phyloP scores from a whole-genome alignment of 2,888 invertebrate species.

The Apodemia zela region DNA sequence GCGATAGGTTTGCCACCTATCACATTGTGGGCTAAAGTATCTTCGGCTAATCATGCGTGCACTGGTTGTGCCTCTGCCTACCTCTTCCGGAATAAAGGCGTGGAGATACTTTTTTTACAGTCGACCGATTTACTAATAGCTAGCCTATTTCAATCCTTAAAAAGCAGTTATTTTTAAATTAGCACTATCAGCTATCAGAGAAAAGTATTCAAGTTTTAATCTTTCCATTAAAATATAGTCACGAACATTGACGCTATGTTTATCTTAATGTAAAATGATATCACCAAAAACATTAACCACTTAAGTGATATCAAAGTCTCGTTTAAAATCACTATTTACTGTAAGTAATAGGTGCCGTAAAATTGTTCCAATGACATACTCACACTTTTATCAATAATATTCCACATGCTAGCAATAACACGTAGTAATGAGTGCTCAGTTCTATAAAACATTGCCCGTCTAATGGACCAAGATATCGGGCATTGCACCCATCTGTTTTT shows the following conservation, averaged over 20 bases:
- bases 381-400: slow-evolving; percentile 57
- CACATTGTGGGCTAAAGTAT: too few relatives aligned
- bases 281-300: slow-evolving; percentile 16
- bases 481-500: slow-evolving; percentile 54
- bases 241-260: not conserved
- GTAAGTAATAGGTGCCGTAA: slow-evolving; percentile 36
- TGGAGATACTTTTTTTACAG: too few relatives aligned
- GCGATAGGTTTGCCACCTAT: too few relatives aligned
- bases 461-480: slow-evolving; percentile 55
- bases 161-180: not conserved
- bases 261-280: slow-evolving; percentile 5
- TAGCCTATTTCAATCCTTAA: too few relatives aligned
- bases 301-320: not conserved
- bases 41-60: too few relatives aligned
- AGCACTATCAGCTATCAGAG: not conserved
- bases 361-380: slow-evolving; percentile 46
- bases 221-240: not conserved
- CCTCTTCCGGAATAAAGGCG: too few relatives aligned
- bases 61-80: too few relatives aligned
- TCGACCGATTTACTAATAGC: too few relatives aligned
- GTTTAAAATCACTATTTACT: slow-evolving; percentile 29
- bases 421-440: slow-evolving; percentile 51
- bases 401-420: slow-evolving; percentile 54
- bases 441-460: slow-evolving; percentile 41
- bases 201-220: not conserved